Conservation (phyloP, 53 echinoderm and acorn worm species). For the Apostichopus leukothele region DNA sequence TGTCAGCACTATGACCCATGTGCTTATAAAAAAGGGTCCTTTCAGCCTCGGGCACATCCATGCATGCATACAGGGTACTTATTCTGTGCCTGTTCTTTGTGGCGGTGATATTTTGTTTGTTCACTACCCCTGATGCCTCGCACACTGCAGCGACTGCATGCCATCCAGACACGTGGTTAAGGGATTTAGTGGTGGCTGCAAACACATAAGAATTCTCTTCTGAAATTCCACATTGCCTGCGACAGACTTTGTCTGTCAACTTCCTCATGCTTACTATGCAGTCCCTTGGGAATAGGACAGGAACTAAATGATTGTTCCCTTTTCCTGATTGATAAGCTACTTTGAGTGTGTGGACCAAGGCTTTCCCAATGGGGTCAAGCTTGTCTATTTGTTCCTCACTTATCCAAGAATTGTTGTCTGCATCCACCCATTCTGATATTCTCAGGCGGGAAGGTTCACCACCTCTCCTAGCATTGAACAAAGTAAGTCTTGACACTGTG, state of each 20-base stretch:
- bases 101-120: constrained; percentile 48
- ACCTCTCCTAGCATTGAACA: constrained; percentile 69
- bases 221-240: constrained; percentile 14
- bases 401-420: constrained; percentile 56
- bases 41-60: constrained; percentile 63
- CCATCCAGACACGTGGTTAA: constrained; percentile 65
- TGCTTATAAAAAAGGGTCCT: constrained; percentile 67
- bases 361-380: constrained; percentile 47
- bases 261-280: constrained; percentile 42
- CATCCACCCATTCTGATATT: constrained; percentile 57
- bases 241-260: constrained; percentile 21
- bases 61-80: constrained; percentile 57
- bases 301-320: constrained; percentile 56
- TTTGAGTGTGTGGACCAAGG: constrained; percentile 31
- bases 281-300: constrained; percentile 60
- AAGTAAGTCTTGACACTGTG: constrained; percentile 50
- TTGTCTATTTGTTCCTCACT: constrained; percentile 49
- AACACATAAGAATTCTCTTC: constrained; percentile 54
- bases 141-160: constrained; percentile 46
- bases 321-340: constrained; percentile 61
- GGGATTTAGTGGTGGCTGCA: constrained; percentile 41
- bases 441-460: constrained; percentile 61
- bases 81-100: constrained; percentile 64
- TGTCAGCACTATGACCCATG: constrained; percentile 68
- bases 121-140: constrained; percentile 35